A percentile compares a stretch with the other conserved stretches of the same genome.
Evolutionary conservation across 64 coral and sea anemone species (phyloP).

Genomic region (Porites australiensis): DNA sequence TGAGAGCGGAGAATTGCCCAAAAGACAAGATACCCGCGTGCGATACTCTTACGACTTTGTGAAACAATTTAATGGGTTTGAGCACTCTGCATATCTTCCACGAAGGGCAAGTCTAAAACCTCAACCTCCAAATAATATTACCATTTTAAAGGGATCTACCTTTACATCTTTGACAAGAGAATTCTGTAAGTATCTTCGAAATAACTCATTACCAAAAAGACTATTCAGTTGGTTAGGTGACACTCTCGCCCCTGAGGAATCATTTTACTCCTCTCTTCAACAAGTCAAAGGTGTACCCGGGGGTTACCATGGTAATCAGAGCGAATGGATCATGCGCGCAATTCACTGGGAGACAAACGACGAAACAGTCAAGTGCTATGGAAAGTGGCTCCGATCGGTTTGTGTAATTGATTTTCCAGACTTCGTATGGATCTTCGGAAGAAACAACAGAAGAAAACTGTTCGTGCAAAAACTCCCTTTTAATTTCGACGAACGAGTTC

Average conservation of each 20-base stretch:
- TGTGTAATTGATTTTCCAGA: slow-evolving; percentile 6
- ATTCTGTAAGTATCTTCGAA: neutral
- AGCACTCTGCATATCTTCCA: neutral
- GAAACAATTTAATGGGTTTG: neutral
- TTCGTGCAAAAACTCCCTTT: slow-evolving; percentile 36
- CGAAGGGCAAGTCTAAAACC: neutral
- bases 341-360: neutral
- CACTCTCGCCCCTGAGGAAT: slow-evolving; percentile 17
- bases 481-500: neutral
- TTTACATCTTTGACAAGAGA: neutral
- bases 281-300: neutral
- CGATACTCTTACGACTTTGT: neutral
- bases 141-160: neutral
- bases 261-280: slow-evolving; percentile 9
- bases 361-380: neutral
- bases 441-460: neutral
- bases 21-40: neutral
- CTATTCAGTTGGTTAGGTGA: neutral
- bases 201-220: neutral
- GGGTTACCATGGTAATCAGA: neutral
- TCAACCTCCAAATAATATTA: slow-evolving; percentile 16
- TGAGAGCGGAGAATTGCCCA: neutral
- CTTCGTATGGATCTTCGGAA: neutral
- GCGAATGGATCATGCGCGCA: neutral
- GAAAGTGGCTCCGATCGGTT: neutral